Evolutionary conservation across 2,797 vertebrate species (phyloP).

Genomic region (Myotis myotis): DNA sequence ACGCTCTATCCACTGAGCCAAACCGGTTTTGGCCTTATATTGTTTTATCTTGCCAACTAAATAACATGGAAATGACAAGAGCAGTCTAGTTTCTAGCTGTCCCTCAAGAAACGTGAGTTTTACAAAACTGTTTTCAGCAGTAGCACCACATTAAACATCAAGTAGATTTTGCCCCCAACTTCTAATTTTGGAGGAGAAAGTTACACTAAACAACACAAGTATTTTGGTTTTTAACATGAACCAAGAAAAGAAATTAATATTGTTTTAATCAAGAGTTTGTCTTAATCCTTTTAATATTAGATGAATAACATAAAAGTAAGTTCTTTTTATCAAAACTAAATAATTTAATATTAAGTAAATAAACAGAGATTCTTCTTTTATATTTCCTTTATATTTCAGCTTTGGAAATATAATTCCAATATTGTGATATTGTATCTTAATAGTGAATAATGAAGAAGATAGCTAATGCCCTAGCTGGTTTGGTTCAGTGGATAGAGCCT

Average conservation of each 20-base stretch:
- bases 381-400: constrained; percentile 8
- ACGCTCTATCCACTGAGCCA: too few relatives aligned
- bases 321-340: background rate
- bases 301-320: background rate
- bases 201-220: background rate
- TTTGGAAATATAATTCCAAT: background rate
- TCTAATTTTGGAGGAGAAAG: background rate
- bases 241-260: background rate
- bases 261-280: background rate
- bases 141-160: background rate
- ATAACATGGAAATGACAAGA: background rate
- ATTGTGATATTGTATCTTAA: background rate
- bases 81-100: background rate
- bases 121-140: background rate
- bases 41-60: background rate
- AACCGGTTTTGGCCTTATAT: too few relatives aligned
- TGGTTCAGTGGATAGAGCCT: too few relatives aligned
- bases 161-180: background rate
- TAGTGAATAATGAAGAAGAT: background rate
- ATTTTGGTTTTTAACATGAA: background rate
- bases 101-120: background rate
- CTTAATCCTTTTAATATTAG: background rate
- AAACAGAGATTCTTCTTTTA: background rate
- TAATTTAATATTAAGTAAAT: background rate
- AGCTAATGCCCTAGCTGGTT: background rate